These are phyloP conservation scores for Pyrgilauda ruficollis DNA, from an alignment of 2,113 vertebrate genomes.

Conservation along the genomic window DNA sequence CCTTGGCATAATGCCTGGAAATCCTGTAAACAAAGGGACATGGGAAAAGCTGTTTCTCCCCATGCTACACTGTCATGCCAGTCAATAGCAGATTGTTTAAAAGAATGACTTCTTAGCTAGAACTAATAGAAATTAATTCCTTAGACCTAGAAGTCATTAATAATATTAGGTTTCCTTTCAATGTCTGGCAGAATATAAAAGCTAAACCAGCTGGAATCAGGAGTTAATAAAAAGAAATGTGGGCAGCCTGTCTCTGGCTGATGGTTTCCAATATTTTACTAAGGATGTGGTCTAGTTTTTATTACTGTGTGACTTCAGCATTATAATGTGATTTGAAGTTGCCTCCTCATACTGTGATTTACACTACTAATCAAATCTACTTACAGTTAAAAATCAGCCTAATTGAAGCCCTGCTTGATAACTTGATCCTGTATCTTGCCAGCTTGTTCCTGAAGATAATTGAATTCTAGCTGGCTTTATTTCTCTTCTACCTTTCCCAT, in stretches of 20 bases:
- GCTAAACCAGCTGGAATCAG: not conserved
- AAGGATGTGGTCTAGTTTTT: not conserved
- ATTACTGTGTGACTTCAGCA: not conserved
- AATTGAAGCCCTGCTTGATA: not conserved
- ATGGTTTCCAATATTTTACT: not conserved
- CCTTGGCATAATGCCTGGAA: slow-evolving; percentile 27
- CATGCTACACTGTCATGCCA: not conserved
- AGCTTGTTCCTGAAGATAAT: not conserved
- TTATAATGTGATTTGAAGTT: not conserved
- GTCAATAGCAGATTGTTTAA: not conserved
- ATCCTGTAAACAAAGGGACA: not conserved
- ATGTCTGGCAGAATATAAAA: not conserved
- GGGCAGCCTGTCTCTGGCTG: not conserved
- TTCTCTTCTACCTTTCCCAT: not conserved
- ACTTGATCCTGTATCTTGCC: not conserved
- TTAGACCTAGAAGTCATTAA: not conserved
- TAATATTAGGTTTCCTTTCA: not conserved
- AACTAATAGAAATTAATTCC: not conserved
- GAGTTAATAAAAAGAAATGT: not conserved
- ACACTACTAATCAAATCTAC: slow-evolving; percentile 3
- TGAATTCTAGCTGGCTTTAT: not conserved
- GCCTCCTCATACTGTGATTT: not conserved
- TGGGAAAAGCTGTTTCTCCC: not conserved
- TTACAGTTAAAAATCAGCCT: not conserved
- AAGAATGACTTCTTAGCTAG: not conserved